phyloP scores from a whole-genome alignment of 2,888 invertebrate genomes.

The Brassicogethes aeneus region DNA sequence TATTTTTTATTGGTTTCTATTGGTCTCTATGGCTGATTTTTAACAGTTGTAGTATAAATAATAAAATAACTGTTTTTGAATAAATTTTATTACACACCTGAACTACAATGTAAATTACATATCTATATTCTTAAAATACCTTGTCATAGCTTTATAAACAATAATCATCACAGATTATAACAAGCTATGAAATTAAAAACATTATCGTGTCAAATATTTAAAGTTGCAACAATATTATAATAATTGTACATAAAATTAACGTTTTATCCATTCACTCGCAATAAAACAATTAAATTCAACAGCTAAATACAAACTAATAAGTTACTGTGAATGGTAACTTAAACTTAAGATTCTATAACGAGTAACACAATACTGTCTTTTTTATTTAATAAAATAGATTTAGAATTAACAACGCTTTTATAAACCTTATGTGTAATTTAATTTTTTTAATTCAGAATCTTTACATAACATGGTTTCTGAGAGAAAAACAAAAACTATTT shows the following conservation, averaged over 20 bases:
- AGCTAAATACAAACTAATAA: neutral
- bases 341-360: constrained; percentile 12
- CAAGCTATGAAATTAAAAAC: constrained; percentile 24
- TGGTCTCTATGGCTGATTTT: too few relatives aligned
- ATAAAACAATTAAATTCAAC: neutral
- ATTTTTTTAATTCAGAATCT: too few relatives aligned
- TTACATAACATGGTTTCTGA: neutral
- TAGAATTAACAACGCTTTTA: too few relatives aligned
- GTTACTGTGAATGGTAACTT: constrained; percentile 12
- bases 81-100: constrained; percentile 32
- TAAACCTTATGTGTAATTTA: too few relatives aligned
- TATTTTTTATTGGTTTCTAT: too few relatives aligned
- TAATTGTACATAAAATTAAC: constrained; percentile 8
- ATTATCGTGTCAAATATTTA: neutral
- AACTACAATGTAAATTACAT: constrained; percentile 30
- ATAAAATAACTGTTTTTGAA: too few relatives aligned
- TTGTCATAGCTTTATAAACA: constrained; percentile 31
- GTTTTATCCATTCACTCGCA: constrained; percentile 13
- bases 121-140: constrained; percentile 26
- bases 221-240: constrained; percentile 12
- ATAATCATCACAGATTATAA: constrained; percentile 34
- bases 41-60: too few relatives aligned
- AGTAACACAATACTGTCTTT: constrained; percentile 29
- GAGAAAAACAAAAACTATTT: constrained; percentile 1
- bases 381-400: constrained; percentile 7